These are phyloP conservation scores for Rhynchophorus ferrugineus DNA, from an alignment of 1,140 invertebrate genomes.

Conservation along the genomic window DNA sequence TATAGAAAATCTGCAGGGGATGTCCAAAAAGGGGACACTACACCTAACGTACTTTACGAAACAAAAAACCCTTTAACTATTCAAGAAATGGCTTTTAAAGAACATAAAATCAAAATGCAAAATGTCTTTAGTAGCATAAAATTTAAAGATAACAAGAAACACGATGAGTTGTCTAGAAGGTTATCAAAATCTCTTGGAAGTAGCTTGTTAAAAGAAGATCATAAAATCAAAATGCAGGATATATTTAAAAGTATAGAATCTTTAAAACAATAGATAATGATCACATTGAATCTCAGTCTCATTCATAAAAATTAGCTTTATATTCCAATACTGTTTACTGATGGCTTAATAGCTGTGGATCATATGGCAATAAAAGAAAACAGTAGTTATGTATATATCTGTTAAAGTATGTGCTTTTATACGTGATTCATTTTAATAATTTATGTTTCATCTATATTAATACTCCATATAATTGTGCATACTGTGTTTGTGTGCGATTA, in stretches of 20 bases:
- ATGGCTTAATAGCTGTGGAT: too few species aligned
- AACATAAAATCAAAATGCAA: conserved; percentile 18
- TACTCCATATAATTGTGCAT: too few species aligned
- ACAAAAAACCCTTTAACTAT: not conserved
- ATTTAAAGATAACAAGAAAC: conserved; percentile 10
- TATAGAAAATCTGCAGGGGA: not conserved
- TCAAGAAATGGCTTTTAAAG: not conserved
- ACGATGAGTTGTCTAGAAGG: conserved; percentile 2
- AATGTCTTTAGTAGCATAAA: conserved; percentile 20
- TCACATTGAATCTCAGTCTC: too few species aligned
- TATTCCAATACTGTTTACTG: too few species aligned
- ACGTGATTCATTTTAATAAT: too few species aligned
- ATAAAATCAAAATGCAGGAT: conserved; percentile 22
- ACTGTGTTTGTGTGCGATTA: too few species aligned
- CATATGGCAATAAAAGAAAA: too few species aligned
- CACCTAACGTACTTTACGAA: not conserved
- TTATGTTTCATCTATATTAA: too few species aligned
- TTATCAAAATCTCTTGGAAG: conserved; percentile 16
- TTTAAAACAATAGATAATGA: conserved; percentile 10
- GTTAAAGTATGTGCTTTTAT: too few species aligned
- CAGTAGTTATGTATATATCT: too few species aligned
- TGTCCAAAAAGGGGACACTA: not conserved
- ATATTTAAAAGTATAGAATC: conserved; percentile 22
- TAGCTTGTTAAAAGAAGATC: conserved; percentile 11
- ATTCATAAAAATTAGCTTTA: too few species aligned